Percentiles rank a stretch among this genome's conserved stretches.
These are phyloP conservation scores for Rotaria magnacalcarata DNA, from an alignment of 2,888 invertebrate genomes.

Conservation along the genomic window DNA sequence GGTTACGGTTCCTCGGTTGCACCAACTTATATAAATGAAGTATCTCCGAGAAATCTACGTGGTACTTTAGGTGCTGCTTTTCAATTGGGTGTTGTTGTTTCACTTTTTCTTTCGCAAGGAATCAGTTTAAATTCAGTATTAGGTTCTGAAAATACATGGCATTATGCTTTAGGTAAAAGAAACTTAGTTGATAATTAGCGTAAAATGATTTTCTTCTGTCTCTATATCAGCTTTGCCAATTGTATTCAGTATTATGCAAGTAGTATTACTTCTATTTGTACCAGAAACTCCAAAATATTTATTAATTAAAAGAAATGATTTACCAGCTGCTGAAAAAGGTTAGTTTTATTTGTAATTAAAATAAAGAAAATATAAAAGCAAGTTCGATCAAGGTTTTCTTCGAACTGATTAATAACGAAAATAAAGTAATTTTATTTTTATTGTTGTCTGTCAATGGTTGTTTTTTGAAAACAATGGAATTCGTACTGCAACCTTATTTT, in stretches of 20 bases:
- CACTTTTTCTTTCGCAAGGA: constrained; percentile 85
- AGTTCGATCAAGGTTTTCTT: neutral
- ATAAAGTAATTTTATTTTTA: neutral
- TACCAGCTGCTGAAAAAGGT: constrained; percentile 77
- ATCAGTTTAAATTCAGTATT: constrained; percentile 89
- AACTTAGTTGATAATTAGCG: too few species aligned
- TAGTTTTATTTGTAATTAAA: neutral
- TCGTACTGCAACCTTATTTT: neutral
- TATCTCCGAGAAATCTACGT: constrained; percentile 85
- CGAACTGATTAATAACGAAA: neutral
- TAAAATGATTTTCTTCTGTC: neutral
- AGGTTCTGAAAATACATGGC: constrained; percentile 89
- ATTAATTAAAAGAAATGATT: constrained; percentile 86
- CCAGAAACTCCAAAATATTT: constrained; percentile 92
- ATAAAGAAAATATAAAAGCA: neutral
- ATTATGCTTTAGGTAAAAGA: constrained; percentile 72
- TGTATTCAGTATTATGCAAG: constrained; percentile 82
- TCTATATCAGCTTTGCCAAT: constrained; percentile 66
- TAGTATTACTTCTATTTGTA: constrained; percentile 83
- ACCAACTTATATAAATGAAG: constrained; percentile 98
- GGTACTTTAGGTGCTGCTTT: constrained; percentile 79
- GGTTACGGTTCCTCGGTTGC: constrained; percentile 85
- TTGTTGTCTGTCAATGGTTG: neutral
- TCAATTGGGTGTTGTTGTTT: constrained; percentile 90
- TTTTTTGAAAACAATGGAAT: neutral